phyloP scores from a whole-genome alignment of 1,140 invertebrate genomes.

The Danaus plexippus region DNA sequence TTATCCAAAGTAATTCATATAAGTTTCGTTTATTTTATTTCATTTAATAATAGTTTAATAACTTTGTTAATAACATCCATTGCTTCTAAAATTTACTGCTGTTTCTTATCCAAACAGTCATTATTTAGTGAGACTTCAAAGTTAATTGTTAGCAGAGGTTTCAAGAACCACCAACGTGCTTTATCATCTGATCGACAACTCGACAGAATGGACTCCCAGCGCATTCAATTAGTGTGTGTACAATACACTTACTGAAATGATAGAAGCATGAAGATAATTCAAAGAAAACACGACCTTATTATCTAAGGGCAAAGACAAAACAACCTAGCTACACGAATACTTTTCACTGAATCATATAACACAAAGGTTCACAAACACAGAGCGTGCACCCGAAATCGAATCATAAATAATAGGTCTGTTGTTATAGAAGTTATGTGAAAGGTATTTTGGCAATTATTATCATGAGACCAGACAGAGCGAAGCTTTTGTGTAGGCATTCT shows the following conservation, averaged over 20 bases:
- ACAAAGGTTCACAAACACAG: no score
- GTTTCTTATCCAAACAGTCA: neutral
- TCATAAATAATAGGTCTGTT: neutral
- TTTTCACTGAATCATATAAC: constrained; percentile 3
- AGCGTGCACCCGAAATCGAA: neutral
- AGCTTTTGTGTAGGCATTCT: constrained; percentile 18
- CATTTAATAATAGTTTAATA: no score
- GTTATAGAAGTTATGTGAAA: neutral
- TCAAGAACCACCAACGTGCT: constrained; percentile 16
- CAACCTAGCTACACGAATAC: neutral
- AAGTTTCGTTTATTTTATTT: no score
- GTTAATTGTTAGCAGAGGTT: constrained; percentile 17
- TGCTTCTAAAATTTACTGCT: neutral
- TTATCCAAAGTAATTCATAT: no score
- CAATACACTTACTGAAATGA: constrained; percentile 5
- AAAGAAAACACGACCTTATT: constrained; percentile 5
- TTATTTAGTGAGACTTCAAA: constrained; percentile 18
- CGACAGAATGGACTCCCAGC: constrained; percentile 13
- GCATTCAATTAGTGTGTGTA: constrained; percentile 22
- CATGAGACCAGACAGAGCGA: constrained; percentile 10
- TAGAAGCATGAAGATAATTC: constrained; percentile 2
- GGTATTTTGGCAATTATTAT: constrained; percentile 9
- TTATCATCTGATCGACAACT: constrained; percentile 19
- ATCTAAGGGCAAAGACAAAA: neutral
- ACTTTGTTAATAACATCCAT: no score